These are phyloP conservation scores for Peribatodes rhomboidaria DNA, from an alignment of 2,888 invertebrate species.

Conservation along the genomic window DNA sequence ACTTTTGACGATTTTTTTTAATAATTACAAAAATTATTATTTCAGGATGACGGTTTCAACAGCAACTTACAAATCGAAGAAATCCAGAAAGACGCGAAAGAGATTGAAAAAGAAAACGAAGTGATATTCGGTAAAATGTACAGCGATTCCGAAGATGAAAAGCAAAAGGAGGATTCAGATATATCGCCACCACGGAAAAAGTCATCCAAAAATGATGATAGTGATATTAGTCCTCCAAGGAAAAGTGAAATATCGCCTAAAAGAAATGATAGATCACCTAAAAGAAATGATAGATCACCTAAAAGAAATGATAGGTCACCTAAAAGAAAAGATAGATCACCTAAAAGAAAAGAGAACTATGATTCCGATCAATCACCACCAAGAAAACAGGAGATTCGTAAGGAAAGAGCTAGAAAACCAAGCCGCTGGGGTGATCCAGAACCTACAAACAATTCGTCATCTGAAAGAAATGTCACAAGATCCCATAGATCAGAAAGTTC, in stretches of 20 bases:
- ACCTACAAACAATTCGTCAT: conserved; percentile 32
- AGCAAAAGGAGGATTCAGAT: conserved; percentile 65
- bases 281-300: conserved; percentile 43
- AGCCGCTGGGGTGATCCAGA: conserved; percentile 43
- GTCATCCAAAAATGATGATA: conserved; percentile 59
- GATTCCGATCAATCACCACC: conserved; percentile 56
- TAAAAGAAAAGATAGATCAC: conserved; percentile 44
- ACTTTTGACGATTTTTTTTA: no score
- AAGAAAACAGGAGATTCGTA: conserved; percentile 19
- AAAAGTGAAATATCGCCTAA: conserved; percentile 48
- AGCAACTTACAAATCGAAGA: conserved; percentile 79
- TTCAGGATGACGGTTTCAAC: conserved; percentile 82
- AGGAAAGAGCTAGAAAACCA: conserved; percentile 40
- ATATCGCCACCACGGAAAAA: conserved; percentile 50
- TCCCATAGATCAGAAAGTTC: conserved; percentile 42
- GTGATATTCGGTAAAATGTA: conserved; percentile 82
- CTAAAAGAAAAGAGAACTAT: conserved; percentile 40
- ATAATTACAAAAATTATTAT: no score
- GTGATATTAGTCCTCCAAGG: conserved; percentile 67
- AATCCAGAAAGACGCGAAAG: conserved; percentile 72
- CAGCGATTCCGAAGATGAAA: conserved; percentile 80
- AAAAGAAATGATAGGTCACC: conserved; percentile 38
- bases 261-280: conserved; percentile 40
- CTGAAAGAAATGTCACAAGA: conserved; percentile 8
- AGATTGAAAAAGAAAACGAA: conserved; percentile 77